phyloP scores from a whole-genome alignment of 2,888 invertebrate genomes.

The Strigamia crassipes region DNA sequence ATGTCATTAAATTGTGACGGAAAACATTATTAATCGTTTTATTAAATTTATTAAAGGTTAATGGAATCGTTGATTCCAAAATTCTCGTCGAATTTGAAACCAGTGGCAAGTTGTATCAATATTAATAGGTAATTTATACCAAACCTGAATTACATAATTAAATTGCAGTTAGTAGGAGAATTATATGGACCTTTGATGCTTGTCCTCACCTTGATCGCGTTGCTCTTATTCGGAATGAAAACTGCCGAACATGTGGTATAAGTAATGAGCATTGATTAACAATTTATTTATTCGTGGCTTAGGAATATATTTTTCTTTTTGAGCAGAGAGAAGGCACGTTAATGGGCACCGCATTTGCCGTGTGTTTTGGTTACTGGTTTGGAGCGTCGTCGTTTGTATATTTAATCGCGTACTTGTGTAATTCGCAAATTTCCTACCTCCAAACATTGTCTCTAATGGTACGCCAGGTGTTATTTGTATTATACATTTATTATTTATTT shows the following conservation, averaged over 20 bases:
- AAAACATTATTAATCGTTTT: neutral
- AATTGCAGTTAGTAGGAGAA: slow-evolving; percentile 56
- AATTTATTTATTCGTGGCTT: neutral
- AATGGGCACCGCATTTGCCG: slow-evolving; percentile 62
- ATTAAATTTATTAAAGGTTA: neutral
- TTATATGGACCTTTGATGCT: slow-evolving; percentile 63
- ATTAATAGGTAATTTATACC: neutral
- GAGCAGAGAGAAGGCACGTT: slow-evolving; percentile 62
- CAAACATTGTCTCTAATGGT: slow-evolving; percentile 61
- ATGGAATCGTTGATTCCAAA: slow-evolving; percentile 29
- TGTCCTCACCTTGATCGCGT: slow-evolving; percentile 61
- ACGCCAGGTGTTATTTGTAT: slow-evolving; percentile 50
- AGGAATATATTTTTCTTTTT: neutral
- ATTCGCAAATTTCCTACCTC: slow-evolving; percentile 58
- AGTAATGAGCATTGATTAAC: neutral
- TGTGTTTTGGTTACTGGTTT: slow-evolving; percentile 63
- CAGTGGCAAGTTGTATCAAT: slow-evolving; percentile 12
- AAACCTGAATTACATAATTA: neutral
- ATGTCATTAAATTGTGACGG: neutral
- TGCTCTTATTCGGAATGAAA: slow-evolving; percentile 62
- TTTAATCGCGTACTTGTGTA: slow-evolving; percentile 59
- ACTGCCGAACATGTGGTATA: slow-evolving; percentile 58
- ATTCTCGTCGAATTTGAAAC: slow-evolving; percentile 25
- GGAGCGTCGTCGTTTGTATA: slow-evolving; percentile 59
- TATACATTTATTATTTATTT: neutral